Conservation (phyloP, 1,140 invertebrate species). For the Psix sp. region DNA sequence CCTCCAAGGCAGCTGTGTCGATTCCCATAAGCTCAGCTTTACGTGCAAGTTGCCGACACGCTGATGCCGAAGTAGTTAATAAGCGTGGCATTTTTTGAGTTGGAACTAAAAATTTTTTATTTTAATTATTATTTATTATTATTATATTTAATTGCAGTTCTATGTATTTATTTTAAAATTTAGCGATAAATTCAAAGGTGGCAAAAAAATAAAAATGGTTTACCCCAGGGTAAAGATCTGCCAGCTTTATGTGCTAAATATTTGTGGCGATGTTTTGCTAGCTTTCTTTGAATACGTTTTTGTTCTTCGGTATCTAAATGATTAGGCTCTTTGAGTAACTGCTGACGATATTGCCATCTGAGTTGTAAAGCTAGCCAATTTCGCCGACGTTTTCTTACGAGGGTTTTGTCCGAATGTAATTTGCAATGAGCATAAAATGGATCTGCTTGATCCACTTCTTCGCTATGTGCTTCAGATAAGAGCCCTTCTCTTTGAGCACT, state of each 20-base stretch:
- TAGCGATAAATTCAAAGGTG: too few species aligned
- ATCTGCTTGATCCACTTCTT: conserved; percentile 96
- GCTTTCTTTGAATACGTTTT: conserved; percentile 85
- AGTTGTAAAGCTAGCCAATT: conserved; percentile 94
- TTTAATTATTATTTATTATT: background rate
- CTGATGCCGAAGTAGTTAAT: conserved; percentile 92
- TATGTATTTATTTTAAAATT: too few species aligned
- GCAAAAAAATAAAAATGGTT: conserved; percentile 48
- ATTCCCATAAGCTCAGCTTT: conserved; percentile 96
- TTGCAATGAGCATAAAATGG: conserved; percentile 98
- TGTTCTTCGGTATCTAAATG: conserved; percentile 82
- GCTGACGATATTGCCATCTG: conserved; percentile 83
- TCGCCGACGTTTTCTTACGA: conserved; percentile 86
- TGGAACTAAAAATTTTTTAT: conserved; percentile 80
- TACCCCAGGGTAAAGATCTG: conserved; percentile 91
- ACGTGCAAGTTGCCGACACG: conserved; percentile 86
- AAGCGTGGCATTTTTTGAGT: conserved; percentile 95
- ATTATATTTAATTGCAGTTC: background rate
- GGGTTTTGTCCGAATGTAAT: conserved; percentile 90
- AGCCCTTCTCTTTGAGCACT: conserved; percentile 96
- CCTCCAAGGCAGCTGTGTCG: conserved; percentile 85
- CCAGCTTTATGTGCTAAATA: conserved; percentile 85
- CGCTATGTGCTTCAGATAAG: conserved; percentile 93
- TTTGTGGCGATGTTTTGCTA: conserved; percentile 86
- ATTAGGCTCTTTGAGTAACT: conserved; percentile 77